Percentiles rank a stretch among this genome's conserved stretches.
Evolutionary conservation across 2,797 vertebrate species (phyloP).

Genomic region (Acanthurus lineatus): DNA sequence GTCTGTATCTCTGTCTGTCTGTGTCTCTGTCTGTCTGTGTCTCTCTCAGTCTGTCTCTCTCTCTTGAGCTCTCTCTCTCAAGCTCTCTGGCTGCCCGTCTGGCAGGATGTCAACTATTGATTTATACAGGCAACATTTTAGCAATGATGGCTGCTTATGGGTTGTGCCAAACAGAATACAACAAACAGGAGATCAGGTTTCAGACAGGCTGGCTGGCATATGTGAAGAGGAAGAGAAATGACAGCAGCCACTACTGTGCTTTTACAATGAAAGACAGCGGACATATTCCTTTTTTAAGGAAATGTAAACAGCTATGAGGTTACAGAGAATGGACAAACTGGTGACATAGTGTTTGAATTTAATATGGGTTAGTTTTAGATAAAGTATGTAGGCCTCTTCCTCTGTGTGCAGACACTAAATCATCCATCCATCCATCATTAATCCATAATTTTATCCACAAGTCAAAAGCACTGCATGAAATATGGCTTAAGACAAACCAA

Average conservation of each 20-base stretch:
- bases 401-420: slow-evolving; percentile 11
- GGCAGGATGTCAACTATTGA: slow-evolving; percentile 86
- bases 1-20: slow-evolving; percentile 14
- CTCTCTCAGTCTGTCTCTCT: background rate
- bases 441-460: background rate
- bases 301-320: background rate
- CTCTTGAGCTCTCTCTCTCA: slow-evolving; percentile 42
- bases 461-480: background rate
- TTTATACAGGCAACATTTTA: slow-evolving; percentile 82
- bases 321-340: background rate
- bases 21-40: slow-evolving; percentile 25
- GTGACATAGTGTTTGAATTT: background rate
- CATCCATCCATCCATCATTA: background rate
- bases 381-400: background rate
- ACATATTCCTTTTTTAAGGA: slow-evolving; percentile 1
- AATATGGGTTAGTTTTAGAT: background rate
- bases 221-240: slow-evolving; percentile 63
- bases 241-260: slow-evolving; percentile 45
- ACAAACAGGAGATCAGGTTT: slow-evolving; percentile 84
- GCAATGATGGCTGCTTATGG: slow-evolving; percentile 79
- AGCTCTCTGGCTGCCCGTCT: slow-evolving; percentile 66
- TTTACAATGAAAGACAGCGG: slow-evolving; percentile 20
- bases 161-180: slow-evolving; percentile 78
- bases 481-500: too few relatives aligned
- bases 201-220: slow-evolving; percentile 65